Evolutionary conservation across 2,113 vertebrate species (phyloP).

Genomic region (Pterophyllum scalare): DNA sequence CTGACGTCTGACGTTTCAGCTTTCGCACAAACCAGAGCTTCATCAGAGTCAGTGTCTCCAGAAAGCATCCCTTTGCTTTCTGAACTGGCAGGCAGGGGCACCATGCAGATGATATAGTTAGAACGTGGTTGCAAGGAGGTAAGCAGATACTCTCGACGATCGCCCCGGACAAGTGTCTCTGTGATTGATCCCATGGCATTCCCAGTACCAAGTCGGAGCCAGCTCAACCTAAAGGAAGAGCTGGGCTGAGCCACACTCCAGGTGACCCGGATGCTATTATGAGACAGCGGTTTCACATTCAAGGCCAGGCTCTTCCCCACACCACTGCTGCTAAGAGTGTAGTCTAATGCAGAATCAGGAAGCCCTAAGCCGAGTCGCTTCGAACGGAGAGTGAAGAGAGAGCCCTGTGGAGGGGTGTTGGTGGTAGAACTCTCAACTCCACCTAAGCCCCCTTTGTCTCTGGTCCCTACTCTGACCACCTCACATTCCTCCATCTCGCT

Average conservation of each 20-base stretch:
- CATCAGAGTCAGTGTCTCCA: slow-evolving; percentile 82
- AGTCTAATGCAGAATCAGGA: slow-evolving; percentile 87
- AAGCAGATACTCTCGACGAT: slow-evolving; percentile 90
- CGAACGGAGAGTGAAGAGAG: slow-evolving; percentile 89
- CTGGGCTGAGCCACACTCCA: slow-evolving; percentile 87
- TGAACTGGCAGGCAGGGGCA: slow-evolving; percentile 84
- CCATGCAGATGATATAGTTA: slow-evolving; percentile 92
- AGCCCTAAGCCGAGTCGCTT: slow-evolving; percentile 86
- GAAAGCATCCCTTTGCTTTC: slow-evolving; percentile 80
- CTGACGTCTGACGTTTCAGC: slow-evolving; percentile 86
- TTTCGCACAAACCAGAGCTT: slow-evolving; percentile 90
- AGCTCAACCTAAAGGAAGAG: slow-evolving; percentile 90
- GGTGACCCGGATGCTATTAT: slow-evolving; percentile 89
- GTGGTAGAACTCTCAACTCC: slow-evolving; percentile 82
- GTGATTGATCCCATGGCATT: slow-evolving; percentile 90
- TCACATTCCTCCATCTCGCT: slow-evolving; percentile 93
- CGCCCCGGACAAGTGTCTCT: slow-evolving; percentile 91
- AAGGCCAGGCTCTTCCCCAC: slow-evolving; percentile 88
- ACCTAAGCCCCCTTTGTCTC: slow-evolving; percentile 63
- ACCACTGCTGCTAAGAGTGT: slow-evolving; percentile 85
- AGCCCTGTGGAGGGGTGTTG: slow-evolving; percentile 88
- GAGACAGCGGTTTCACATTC: slow-evolving; percentile 89
- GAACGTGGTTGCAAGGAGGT: slow-evolving; percentile 89
- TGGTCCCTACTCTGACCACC: slow-evolving; percentile 73
- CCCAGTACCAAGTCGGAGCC: slow-evolving; percentile 88